phyloP scores from a whole-genome alignment of 1,140 invertebrate genomes.

The Samia ricini region DNA sequence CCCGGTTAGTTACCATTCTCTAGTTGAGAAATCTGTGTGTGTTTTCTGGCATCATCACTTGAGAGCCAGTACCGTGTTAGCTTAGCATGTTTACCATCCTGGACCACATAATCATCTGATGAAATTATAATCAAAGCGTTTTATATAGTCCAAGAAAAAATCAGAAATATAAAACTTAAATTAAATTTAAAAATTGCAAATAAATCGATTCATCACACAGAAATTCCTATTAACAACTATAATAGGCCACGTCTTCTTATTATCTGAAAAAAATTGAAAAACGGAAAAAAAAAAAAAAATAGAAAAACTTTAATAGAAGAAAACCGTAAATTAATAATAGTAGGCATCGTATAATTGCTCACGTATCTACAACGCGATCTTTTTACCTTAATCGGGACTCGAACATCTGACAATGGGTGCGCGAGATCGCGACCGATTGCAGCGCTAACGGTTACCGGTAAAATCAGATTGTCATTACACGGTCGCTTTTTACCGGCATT shows the following conservation, averaged over 20 bases:
- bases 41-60: neutral
- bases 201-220: neutral
- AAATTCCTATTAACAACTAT: conserved; percentile 11
- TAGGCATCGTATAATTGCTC: conserved; percentile 29
- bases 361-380: conserved; percentile 41
- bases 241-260: conserved; percentile 6
- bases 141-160: too few species aligned
- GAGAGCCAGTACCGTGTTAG: neutral
- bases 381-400: conserved; percentile 35
- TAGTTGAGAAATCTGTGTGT: neutral
- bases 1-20: neutral
- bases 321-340: conserved; percentile 18
- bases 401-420: conserved; percentile 41
- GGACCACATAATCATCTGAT: too few species aligned
- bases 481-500: conserved; percentile 37
- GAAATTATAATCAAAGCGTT: too few species aligned
- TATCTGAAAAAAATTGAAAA: neutral
- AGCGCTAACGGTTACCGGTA: conserved; percentile 44
- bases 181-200: neutral
- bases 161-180: neutral
- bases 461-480: conserved; percentile 55
- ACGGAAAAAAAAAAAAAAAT: too few species aligned
- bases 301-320: conserved; percentile 3
- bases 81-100: too few species aligned
- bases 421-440: conserved; percentile 23